A percentile compares a stretch with the other conserved stretches of the same genome.
phyloP scores from a whole-genome alignment of 2,113 vertebrate species.

The Phylloscopus trochilus region DNA sequence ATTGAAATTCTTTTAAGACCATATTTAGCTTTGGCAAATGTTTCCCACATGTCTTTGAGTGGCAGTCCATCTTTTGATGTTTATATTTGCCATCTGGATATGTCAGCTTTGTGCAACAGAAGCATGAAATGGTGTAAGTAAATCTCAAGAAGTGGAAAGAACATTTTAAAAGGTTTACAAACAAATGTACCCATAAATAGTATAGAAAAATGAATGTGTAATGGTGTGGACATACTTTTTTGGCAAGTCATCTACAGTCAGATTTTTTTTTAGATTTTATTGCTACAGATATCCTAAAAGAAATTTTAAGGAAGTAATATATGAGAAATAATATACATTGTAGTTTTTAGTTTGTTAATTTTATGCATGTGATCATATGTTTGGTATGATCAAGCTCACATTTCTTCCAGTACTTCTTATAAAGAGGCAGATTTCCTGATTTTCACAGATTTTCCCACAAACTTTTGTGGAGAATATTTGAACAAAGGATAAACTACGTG shows the following conservation, averaged over 20 bases:
- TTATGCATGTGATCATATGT: neutral
- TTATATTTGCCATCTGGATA: constrained; percentile 61
- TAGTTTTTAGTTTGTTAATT: neutral
- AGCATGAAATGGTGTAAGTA: neutral
- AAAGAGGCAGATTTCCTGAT: neutral
- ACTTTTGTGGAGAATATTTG: neutral
- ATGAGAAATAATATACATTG: neutral
- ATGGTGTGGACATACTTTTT: neutral
- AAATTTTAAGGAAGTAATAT: neutral
- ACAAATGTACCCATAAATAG: constrained; percentile 11
- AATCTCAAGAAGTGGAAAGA: constrained; percentile 8
- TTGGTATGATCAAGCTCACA: neutral
- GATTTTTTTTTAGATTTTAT: neutral
- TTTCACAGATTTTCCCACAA: neutral
- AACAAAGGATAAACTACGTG: neutral
- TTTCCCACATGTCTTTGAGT: constrained; percentile 46
- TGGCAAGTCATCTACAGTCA: neutral
- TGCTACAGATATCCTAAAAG: neutral
- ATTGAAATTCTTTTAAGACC: neutral
- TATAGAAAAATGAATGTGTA: neutral
- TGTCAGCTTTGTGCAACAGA: constrained; percentile 40
- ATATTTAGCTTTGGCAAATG: constrained; percentile 24
- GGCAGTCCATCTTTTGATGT: constrained; percentile 44
- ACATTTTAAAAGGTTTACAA: constrained; percentile 27
- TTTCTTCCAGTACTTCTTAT: neutral